phyloP scores from a whole-genome alignment of 37 sponge, comb jelly and placozoan genomes.

The Chondrilla cf. caribensis region DNA sequence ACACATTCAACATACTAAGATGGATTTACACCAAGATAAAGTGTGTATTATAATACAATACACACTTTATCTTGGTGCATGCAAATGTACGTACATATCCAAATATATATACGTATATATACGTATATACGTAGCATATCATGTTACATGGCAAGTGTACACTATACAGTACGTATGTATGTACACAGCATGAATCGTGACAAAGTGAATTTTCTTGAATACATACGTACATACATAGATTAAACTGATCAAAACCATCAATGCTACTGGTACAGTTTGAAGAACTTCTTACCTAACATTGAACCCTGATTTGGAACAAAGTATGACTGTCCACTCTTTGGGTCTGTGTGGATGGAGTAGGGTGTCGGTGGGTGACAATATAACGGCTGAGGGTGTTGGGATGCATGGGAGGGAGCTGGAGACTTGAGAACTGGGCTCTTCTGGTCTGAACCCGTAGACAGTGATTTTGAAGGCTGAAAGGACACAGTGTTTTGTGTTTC shows the following conservation, averaged over 20 bases:
- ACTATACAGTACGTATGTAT: no score
- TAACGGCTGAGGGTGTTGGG: neutral
- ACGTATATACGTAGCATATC: conserved; percentile 5
- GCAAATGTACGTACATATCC: neutral
- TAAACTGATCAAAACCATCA: neutral
- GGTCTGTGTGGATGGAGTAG: neutral
- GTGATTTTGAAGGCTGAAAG: neutral
- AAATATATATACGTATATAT: conserved; percentile 5
- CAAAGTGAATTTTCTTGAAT: no score
- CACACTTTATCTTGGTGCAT: no score
- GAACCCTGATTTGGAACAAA: neutral
- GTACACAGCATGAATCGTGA: no score
- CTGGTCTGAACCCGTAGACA: neutral
- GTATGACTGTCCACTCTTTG: conserved; percentile 14
- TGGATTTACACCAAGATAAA: no score
- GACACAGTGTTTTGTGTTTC: neutral
- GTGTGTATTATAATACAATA: no score
- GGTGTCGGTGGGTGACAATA: neutral
- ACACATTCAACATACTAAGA: no score
- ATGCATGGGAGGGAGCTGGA: neutral
- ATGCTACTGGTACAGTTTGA: neutral
- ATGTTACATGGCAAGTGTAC: no score
- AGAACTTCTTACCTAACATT: neutral
- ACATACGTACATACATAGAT: conserved; percentile 15
- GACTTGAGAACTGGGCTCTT: neutral